These are phyloP conservation scores for Bursaphelenchus okinawaensis DNA, from an alignment of 2,888 invertebrate species.

Conservation along the genomic window DNA sequence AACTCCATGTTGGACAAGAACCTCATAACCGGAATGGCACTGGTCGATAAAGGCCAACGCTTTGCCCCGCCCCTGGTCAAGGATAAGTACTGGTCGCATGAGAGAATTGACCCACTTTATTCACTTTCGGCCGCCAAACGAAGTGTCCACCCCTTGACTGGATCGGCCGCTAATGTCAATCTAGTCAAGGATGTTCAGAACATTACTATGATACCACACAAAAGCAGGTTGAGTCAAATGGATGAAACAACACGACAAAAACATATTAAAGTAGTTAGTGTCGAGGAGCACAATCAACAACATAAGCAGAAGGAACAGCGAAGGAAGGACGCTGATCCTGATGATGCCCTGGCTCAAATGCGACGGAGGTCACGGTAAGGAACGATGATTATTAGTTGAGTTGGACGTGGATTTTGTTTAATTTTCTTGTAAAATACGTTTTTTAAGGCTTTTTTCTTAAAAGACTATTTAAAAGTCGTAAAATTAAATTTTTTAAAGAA, in stretches of 20 bases:
- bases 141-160: constrained; percentile 50
- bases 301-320: constrained; percentile 16
- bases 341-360: constrained; percentile 25
- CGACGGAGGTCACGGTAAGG: constrained; percentile 14
- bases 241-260: background rate
- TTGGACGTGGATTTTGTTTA: too few relatives aligned
- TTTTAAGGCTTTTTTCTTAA: too few relatives aligned
- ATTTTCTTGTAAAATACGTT: too few relatives aligned
- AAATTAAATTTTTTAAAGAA: too few relatives aligned
- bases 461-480: too few relatives aligned
- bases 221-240: background rate
- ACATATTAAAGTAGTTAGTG: constrained; percentile 31
- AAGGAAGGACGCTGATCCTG: constrained; percentile 22
- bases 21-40: constrained; percentile 10
- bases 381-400: too few relatives aligned
- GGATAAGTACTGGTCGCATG: constrained; percentile 43
- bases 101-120: constrained; percentile 45
- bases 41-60: constrained; percentile 27
- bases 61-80: constrained; percentile 36
- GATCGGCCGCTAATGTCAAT: constrained; percentile 51
- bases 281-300: constrained; percentile 43
- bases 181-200: background rate
- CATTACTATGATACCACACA: background rate
- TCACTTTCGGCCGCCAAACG: constrained; percentile 47
- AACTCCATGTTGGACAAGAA: constrained; percentile 55